Evolutionary conservation across 1,140 invertebrate genomes (phyloP).

Genomic region (Pollicipes pollicipes): DNA sequence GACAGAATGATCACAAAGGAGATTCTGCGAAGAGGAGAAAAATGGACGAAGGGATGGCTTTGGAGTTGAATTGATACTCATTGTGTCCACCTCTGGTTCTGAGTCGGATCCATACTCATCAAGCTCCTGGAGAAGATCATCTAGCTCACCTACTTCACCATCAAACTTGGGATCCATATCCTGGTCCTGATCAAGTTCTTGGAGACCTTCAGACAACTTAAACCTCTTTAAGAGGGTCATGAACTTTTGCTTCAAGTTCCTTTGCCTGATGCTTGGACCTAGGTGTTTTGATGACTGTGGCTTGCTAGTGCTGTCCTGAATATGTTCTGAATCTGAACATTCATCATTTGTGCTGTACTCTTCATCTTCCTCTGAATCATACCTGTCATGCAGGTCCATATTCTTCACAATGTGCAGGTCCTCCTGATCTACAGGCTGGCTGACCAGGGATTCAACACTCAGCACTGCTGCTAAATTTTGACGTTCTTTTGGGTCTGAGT

Average conservation of each 20-base stretch:
- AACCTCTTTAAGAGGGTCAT: slow-evolving; percentile 82
- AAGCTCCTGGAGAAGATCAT: slow-evolving; percentile 63
- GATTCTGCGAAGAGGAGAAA: slow-evolving; percentile 71
- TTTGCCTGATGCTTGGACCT: slow-evolving; percentile 40
- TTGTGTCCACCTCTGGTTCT: slow-evolving; percentile 81
- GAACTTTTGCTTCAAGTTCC: slow-evolving; percentile 95
- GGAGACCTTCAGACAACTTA: slow-evolving; percentile 65
- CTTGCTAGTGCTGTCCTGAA: slow-evolving; percentile 28
- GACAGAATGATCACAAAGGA: slow-evolving; percentile 29
- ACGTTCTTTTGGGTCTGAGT: slow-evolving; percentile 46
- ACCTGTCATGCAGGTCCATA: neutral
- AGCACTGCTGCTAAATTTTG: slow-evolving; percentile 37
- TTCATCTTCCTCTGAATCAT: slow-evolving; percentile 46
- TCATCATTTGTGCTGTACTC: slow-evolving; percentile 48
- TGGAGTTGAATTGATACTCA: slow-evolving; percentile 88
- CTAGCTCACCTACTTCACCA: slow-evolving; percentile 44
- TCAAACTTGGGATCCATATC: slow-evolving; percentile 24
- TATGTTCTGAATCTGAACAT: slow-evolving; percentile 50
- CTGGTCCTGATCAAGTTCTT: slow-evolving; percentile 40
- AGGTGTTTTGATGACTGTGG: neutral
- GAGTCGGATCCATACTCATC: slow-evolving; percentile 76
- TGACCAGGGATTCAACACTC: slow-evolving; percentile 56
- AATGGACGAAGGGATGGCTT: slow-evolving; percentile 87
- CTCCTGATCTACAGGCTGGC: slow-evolving; percentile 86
- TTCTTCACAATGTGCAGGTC: slow-evolving; percentile 35